Evolutionary conservation across 2,888 invertebrate species (phyloP).

Genomic region (Syrista parreyssii): DNA sequence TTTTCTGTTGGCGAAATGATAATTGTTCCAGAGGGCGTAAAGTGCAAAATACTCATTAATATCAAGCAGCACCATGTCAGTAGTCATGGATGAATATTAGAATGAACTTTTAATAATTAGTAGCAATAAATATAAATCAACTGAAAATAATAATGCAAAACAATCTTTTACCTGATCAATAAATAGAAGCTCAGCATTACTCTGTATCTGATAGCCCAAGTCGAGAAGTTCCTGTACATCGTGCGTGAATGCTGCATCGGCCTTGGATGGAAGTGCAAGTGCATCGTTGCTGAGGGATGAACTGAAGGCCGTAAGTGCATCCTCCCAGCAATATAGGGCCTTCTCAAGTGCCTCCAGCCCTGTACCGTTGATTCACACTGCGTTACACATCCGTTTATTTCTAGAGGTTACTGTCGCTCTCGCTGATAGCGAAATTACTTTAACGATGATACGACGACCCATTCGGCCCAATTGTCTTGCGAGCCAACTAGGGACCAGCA

Average conservation of each 20-base stretch:
- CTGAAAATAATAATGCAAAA: not conserved
- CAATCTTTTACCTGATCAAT: conserved; percentile 72
- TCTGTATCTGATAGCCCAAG: conserved; percentile 86
- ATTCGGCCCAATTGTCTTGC: conserved; percentile 10
- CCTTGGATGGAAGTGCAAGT: conserved; percentile 80
- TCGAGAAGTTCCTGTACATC: conserved; percentile 77
- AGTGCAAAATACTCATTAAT: not conserved
- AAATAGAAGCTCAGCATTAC: conserved; percentile 88
- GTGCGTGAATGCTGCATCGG: conserved; percentile 85
- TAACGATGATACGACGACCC: conserved; percentile 19
- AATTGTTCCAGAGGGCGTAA: conserved; percentile 31
- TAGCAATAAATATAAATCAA: not conserved
- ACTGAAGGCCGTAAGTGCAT: conserved; percentile 86
- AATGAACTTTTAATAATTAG: not conserved
- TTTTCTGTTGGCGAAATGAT: conserved; percentile 31
- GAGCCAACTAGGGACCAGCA: not conserved
- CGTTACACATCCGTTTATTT: conserved; percentile 35
- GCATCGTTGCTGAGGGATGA: conserved; percentile 71
- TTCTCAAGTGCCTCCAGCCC: conserved; percentile 94
- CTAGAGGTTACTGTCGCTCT: conserved; percentile 27
- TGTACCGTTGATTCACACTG: conserved; percentile 55
- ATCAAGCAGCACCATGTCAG: not conserved
- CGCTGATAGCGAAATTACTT: conserved; percentile 31
- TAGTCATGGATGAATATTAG: not conserved
- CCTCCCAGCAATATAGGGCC: conserved; percentile 95